A percentile compares a stretch with the other conserved stretches of the same genome.
Conservation (phyloP, 2,888 invertebrate species). For the Andricus quercusramuli region DNA sequence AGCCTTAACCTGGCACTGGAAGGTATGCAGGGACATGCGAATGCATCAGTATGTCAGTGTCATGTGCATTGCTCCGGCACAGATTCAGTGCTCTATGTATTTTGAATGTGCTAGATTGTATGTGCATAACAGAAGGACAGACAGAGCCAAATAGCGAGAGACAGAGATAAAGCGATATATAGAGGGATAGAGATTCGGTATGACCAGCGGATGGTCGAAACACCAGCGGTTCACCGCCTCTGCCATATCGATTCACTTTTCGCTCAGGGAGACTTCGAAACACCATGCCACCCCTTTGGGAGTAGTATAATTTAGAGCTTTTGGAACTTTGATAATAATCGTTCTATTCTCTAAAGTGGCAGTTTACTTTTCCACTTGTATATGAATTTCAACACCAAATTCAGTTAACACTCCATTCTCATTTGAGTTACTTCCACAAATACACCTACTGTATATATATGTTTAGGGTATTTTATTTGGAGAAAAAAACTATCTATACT, state of each 20-base stretch:
- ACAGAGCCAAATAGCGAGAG: neutral
- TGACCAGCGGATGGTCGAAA: conserved; percentile 8
- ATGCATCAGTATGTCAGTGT: conserved; percentile 28
- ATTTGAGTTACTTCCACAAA: neutral
- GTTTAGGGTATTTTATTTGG: too few species aligned
- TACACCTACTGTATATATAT: too few species aligned
- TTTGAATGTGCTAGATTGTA: neutral
- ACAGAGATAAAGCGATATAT: neutral
- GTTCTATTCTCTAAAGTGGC: neutral
- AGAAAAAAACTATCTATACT: too few species aligned
- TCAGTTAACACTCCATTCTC: neutral
- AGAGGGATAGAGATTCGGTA: neutral
- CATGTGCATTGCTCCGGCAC: conserved; percentile 25
- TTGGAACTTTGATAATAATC: neutral
- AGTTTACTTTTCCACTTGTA: neutral
- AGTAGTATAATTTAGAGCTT: neutral
- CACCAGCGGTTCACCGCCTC: neutral
- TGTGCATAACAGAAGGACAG: conserved; percentile 2
- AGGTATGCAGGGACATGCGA: conserved; percentile 16
- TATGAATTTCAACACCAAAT: neutral
- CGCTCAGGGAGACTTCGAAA: neutral
- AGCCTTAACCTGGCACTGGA: neutral
- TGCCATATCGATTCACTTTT: conserved; percentile 11
- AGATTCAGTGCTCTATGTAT: conserved; percentile 5
- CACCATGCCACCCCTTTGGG: neutral